Evolutionary conservation across 2,113 vertebrate genomes (phyloP), one percentile per base, ranked within the genome.

Genomic region (Carassius auratus): DNA sequence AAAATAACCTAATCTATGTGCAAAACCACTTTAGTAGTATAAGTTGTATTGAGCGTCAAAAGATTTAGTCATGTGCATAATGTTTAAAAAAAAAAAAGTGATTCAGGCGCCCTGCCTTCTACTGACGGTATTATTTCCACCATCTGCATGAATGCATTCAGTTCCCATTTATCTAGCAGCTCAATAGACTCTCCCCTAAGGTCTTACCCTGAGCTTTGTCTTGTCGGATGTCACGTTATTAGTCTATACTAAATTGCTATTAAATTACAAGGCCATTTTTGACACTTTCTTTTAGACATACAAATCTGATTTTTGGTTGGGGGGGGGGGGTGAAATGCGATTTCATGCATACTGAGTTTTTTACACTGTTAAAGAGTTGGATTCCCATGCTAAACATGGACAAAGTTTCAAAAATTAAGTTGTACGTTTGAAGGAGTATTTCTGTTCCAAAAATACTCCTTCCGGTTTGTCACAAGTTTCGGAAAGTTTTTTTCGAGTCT

Each of bases 201-300:
- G 76, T 69, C 73, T 69, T 84, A 74, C 84, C 84, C 76, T 69
- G 38, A 84, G 85, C 71, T 52, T 74, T 81, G 33, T 81, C 59
- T 73, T 80, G 48, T 78, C 76, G n/a, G 57, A 85, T 81, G 82
- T 87, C 81, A 86, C 83, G 80, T 85, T 88, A 89, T 79, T 23
- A 83, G 86, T 86, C 66, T 84, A 82, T 74, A 75, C 82, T 12
- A 9, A 88, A 86, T 86, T 48, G 80, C 81, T 89, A 84, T 85
- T 87, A 89, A 86, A 90, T 91, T 89, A 87, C 79, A 85, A 42
- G 55, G 81, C 88, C 68, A 50, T 84, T 73, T 87, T 74, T 88
- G 83, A 87, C 84, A 86, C 80, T 81, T 76, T 55, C 76, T 84
- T 88, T 83, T 57, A 85, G 55, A 52, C 64, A 42, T 79, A 76